Conservation (phyloP, 2,797 vertebrate genomes). For the Gastrophryne carolinensis region DNA sequence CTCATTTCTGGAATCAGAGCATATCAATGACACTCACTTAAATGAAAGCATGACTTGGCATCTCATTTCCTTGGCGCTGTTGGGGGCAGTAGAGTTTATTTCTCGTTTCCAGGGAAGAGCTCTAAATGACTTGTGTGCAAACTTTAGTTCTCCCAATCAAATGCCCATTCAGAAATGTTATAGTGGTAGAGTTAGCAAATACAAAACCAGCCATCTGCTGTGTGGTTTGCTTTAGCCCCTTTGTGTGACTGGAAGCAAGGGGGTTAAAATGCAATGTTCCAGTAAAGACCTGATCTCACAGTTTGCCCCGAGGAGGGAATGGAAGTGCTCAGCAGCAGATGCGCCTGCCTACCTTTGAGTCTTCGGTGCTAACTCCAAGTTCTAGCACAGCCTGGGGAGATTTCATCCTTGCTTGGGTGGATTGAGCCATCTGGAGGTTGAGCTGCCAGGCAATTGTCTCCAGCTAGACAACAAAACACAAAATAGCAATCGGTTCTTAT, state of each 20-base stretch:
- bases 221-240: neutral
- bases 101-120: neutral
- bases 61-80: neutral
- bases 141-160: neutral
- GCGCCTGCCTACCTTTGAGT: constrained; percentile 77
- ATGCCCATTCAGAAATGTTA: neutral
- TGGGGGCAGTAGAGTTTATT: neutral
- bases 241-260: neutral
- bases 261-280: neutral
- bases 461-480: constrained; percentile 75
- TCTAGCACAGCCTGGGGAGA: constrained; percentile 85
- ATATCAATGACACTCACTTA: neutral
- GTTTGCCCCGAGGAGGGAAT: constrained; percentile 3
- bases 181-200: neutral
- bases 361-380: constrained; percentile 80
- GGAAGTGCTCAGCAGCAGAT: neutral
- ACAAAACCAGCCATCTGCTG: neutral
- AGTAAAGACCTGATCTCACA: constrained; percentile 15
- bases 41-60: neutral
- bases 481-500: constrained; percentile 45
- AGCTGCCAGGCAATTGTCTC: constrained; percentile 91
- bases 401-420: constrained; percentile 83
- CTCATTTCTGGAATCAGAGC: neutral
- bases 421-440: constrained; percentile 92
- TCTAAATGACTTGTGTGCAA: neutral